Conservation (phyloP, 2,113 vertebrate species). For the Eupsittula cactorum region DNA sequence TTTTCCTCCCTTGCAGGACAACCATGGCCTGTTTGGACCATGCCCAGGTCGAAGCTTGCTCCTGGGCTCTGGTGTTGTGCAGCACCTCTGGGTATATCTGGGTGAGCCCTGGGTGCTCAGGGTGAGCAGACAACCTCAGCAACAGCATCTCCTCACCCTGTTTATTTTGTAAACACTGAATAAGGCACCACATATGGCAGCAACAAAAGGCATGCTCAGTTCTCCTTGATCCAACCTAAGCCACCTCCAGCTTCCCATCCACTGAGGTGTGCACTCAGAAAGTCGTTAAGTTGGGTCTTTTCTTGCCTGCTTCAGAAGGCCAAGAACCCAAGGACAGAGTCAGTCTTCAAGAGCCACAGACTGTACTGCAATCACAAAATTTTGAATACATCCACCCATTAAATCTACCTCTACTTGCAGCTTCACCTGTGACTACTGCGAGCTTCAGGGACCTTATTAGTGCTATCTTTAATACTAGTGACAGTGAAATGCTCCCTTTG, state of each 20-base stretch:
- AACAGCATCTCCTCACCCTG: not conserved
- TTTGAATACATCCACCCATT: not conserved
- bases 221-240: not conserved
- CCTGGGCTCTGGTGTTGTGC: not conserved
- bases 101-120: not conserved
- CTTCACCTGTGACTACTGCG: not conserved
- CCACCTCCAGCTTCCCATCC: not conserved
- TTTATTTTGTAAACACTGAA: not conserved
- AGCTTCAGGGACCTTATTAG: not conserved
- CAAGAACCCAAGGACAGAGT: not conserved
- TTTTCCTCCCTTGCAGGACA: not conserved
- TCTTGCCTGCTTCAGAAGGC: not conserved
- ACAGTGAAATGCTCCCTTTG: not conserved
- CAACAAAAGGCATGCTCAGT: not conserved
- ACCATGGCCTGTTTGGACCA: not conserved
- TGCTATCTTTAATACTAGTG: not conserved
- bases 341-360: not conserved
- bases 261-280: accelerated
- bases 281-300: not conserved
- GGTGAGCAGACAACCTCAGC: not conserved
- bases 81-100: accelerated
- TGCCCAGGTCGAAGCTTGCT: not conserved
- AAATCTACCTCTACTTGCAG: not conserved
- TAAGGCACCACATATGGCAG: not conserved
- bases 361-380: not conserved